Evolutionary conservation across 2,113 vertebrate species (phyloP), one percentile per base, ranked within the genome.

Genomic region (Dinomys branickii): DNA sequence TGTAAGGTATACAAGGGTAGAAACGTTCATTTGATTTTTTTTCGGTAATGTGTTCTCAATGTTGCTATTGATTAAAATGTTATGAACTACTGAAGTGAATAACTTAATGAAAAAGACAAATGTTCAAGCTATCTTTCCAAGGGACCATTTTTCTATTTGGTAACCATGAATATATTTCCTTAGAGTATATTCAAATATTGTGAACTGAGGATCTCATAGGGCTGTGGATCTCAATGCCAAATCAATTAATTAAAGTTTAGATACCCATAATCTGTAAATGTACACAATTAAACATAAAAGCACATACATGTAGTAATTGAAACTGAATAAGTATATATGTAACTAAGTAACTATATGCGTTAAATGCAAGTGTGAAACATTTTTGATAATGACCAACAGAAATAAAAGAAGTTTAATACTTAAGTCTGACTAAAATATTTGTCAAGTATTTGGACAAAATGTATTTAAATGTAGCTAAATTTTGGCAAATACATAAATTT

Each of bases 301-400:
- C 17, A n/a, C 1, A 63, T 28, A 52, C 22, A 78, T 22, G 50
- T 8, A 61, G 26, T 35, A 7, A 89, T 7, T 54, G 10, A 77
- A 17, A 38, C 26, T 28, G 20, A 80, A 2, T 78, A 63, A 52
- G 20, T 33, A 41, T 24, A 33, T 19, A 50, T 26, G 1, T 26
- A 73, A 56, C 13, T 44, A 65, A 81, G 4, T 84, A 90, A 78
- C 56, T 58, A 44, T 19, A 24, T 19, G 19, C 8, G 44, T 1
- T 83, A 77, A 94, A 85, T 26, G n/a, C 19, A 96, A 93, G 22
- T 58, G 38, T 77, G 41, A 82, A 85, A n/a, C 24, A 75, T 35
- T 52, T 52, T 80, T 80, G 16, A 52, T 77, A 63, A 78, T 58
- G 35, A 54, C 20, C 9, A 67, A 59, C 0, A 50, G 24, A 54